Evolutionary conservation across 2,797 vertebrate genomes (phyloP), one percentile per base, ranked within the genome.

Genomic region (Pseudomugil gertrudae): DNA sequence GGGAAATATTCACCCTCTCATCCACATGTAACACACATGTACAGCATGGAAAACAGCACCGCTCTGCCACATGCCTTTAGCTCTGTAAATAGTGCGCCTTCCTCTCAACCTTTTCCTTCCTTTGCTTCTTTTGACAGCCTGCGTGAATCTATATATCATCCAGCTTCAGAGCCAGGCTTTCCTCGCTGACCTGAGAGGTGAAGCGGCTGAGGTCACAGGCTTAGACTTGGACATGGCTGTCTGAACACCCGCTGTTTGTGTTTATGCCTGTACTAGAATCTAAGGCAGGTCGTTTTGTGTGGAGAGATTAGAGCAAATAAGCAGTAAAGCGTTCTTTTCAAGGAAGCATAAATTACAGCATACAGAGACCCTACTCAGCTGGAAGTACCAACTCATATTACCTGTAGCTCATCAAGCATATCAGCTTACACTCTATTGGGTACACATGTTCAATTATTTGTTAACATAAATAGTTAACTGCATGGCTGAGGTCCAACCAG

Each of bases 71-170:
- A 84, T 87, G 84, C 78, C 79, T 75, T 69, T 35, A 0, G 5
- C 29, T 76, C 81, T 81, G 83, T 74, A 85, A 90, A 90, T 81
- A 84, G 64, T 52, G 45, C 24, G 50, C 67, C 76, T 73, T 80
- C 79, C 76, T 81, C 69, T 69, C 43, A 48, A 66, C 62, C 62
- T 78, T 78, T 79, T 59, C 68, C 55, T 72, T 78, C 79, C 69
- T 84, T 36, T 61, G 69, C 27, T 15, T 76, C 69, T 74, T 76
- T 77, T 78, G 72, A 78, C 72, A 66, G 72, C 58, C 54, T 26
- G 63, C 80, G 74, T 30, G 68, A 75, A 77, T 71, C 72, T 76
- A 86, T 84, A 62, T 15, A 86, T 90, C 84, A 81, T 50, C 56
- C 14, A 3, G 63, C 36, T 8, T 77, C 61, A 56, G 40, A 48